phyloP scores from a whole-genome alignment of 2,113 vertebrate genomes.

The Anguilla rostrata region DNA sequence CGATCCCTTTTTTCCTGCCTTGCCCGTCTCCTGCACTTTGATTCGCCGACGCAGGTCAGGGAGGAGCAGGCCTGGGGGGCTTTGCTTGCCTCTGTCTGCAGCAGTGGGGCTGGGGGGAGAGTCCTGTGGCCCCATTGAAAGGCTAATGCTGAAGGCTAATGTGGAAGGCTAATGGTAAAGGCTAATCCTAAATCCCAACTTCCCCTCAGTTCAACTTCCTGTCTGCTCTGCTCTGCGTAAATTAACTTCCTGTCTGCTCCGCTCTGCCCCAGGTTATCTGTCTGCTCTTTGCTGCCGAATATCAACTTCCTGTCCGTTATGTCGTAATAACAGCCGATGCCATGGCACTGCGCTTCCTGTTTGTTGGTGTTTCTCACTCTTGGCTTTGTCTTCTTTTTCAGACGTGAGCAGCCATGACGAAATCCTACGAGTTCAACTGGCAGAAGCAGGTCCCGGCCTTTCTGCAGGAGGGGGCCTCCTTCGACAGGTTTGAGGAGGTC shows the following conservation, averaged over 20 bases:
- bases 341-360: neutral
- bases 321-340: too few relatives aligned
- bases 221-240: neutral
- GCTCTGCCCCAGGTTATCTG: neutral
- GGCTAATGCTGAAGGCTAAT: neutral
- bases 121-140: neutral
- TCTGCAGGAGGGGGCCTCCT: slow-evolving; percentile 90
- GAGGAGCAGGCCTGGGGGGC: too few relatives aligned
- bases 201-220: neutral
- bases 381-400: slow-evolving; percentile 59
- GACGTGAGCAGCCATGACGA: slow-evolving; percentile 88
- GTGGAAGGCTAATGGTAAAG: neutral
- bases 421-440: slow-evolving; percentile 98
- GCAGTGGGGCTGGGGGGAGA: neutral
- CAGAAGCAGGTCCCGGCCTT: slow-evolving; percentile 91
- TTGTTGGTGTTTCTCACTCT: neutral
- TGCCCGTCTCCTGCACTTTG: neutral
- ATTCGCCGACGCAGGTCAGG: neutral
- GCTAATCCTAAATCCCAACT: neutral
- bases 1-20: neutral
- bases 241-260: neutral
- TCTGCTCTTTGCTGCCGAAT: neutral
- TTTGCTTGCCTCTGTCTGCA: neutral
- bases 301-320: neutral
- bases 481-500: slow-evolving; percentile 98